phyloP scores from a whole-genome alignment of 2,888 invertebrate species.

The Drosophila maculinotata region DNA sequence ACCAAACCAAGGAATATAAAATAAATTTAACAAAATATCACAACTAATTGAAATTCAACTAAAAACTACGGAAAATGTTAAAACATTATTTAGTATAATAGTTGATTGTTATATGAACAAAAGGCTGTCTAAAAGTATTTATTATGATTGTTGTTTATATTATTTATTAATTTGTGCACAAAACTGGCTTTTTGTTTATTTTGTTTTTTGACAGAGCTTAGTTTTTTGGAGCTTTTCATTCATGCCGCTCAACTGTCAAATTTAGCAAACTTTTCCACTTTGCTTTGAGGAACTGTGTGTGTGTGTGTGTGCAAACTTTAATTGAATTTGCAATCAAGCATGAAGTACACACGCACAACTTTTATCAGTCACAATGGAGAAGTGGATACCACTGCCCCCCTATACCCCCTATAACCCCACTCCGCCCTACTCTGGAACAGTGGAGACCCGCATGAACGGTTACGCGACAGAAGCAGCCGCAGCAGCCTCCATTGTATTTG shows the following conservation, averaged over 20 bases:
- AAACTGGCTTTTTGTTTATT: neutral
- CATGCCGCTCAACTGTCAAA: conserved; percentile 5
- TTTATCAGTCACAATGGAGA: conserved; percentile 59
- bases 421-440: neutral
- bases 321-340: conserved; percentile 80
- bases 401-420: neutral
- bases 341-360: conserved; percentile 65
- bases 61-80: neutral
- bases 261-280: neutral
- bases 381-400: conserved; percentile 1
- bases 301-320: conserved; percentile 68
- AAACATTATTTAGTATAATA: conserved; percentile 1
- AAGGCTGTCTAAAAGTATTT: conserved; percentile 25
- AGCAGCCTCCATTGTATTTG: conserved; percentile 51
- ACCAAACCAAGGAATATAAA: no score
- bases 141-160: conserved; percentile 29
- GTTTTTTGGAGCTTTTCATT: conserved; percentile 31
- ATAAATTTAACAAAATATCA: no score
- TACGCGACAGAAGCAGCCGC: conserved; percentile 13
- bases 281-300: no score
- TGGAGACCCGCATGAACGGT: conserved; percentile 41
- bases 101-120: conserved; percentile 32
- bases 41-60: neutral
- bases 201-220: conserved; percentile 14
- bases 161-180: conserved; percentile 34